Conservation (phyloP, 1,140 invertebrate species). For the Zaprionus vittiger region DNA sequence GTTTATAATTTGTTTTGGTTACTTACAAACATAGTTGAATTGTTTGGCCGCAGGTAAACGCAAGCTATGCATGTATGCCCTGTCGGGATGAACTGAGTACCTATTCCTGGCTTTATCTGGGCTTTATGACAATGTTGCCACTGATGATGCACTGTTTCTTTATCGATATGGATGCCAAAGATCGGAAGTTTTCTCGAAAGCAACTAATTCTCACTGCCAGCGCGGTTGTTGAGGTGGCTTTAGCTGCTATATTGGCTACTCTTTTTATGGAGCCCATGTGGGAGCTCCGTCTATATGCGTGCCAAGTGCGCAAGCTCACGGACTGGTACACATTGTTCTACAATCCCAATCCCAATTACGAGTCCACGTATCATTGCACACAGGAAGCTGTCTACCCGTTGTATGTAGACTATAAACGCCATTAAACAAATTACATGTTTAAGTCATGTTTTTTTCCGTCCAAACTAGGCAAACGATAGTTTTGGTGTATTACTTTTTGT, state of each 20-base stretch:
- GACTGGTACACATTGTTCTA: constrained; percentile 98
- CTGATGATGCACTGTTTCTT: constrained; percentile 95
- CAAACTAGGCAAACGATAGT: constrained; percentile 94
- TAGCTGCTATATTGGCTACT: constrained; percentile 90
- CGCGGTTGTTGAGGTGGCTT: constrained; percentile 91
- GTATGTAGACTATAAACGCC: constrained; percentile 87
- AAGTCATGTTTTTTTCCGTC: constrained; percentile 69
- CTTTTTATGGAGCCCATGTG: constrained; percentile 92
- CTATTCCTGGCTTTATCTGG: constrained; percentile 98
- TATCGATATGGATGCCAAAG: constrained; percentile 93
- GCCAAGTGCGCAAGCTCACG: constrained; percentile 90
- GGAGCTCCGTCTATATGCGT: constrained; percentile 90
- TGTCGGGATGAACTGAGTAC: constrained; percentile 91
- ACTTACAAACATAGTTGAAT: background rate
- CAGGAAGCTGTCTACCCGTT: constrained; percentile 98
- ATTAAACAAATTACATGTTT: background rate
- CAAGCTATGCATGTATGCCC: constrained; percentile 87
- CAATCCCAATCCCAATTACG: constrained; percentile 97
- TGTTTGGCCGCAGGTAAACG: constrained; percentile 84
- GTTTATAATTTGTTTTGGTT: constrained; percentile 11
- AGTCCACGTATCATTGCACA: constrained; percentile 94
- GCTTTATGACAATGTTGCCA: constrained; percentile 95
- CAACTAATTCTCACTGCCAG: constrained; percentile 90
- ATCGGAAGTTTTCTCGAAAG: constrained; percentile 90
- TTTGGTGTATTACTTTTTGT: constrained; percentile 95